Evolutionary conservation across 1,140 invertebrate species (phyloP).

Genomic region (Liolophura sinensis): DNA sequence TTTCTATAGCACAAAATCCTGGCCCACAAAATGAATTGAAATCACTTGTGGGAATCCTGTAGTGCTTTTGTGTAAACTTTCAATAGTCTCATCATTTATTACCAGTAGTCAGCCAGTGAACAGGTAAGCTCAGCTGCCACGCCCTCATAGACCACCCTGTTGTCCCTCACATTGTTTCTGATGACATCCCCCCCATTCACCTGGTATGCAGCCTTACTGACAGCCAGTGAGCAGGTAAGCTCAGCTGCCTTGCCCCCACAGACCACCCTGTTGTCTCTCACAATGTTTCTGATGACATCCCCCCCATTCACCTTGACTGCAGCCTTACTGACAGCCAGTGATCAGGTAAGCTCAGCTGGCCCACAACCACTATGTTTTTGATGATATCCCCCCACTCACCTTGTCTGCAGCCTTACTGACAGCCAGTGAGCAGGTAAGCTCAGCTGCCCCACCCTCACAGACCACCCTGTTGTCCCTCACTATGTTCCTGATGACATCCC

Average conservation of each 20-base stretch:
- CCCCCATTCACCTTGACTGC: constrained; percentile 79
- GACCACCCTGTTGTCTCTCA: constrained; percentile 90
- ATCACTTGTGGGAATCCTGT: too few relatives aligned
- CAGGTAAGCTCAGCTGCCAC: constrained; percentile 92
- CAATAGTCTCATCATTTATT: too few relatives aligned
- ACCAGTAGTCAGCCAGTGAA: constrained; percentile 66
- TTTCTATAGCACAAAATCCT: constrained; percentile 7
- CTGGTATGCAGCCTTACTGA: constrained; percentile 86
- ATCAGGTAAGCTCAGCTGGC: constrained; percentile 93
- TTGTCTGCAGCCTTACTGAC: constrained; percentile 74
- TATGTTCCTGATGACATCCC: constrained; percentile 90
- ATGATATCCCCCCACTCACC: constrained; percentile 73
- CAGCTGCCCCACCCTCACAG: constrained; percentile 92
- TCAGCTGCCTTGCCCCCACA: constrained; percentile 98
- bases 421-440: constrained; percentile 87
- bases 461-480: constrained; percentile 88
- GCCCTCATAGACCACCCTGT: constrained; percentile 91
- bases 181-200: constrained; percentile 82
- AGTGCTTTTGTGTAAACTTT: too few relatives aligned
- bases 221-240: constrained; percentile 90
- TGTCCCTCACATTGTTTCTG: constrained; percentile 86
- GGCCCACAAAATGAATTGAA: too few relatives aligned
- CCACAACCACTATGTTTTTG: constrained; percentile 97
- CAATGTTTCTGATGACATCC: constrained; percentile 92
- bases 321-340: constrained; percentile 83